A percentile compares a stretch with the other conserved stretches of the same genome.
phyloP scores from a whole-genome alignment of 2,797 vertebrate species.

The Phoeniculus purpureus region DNA sequence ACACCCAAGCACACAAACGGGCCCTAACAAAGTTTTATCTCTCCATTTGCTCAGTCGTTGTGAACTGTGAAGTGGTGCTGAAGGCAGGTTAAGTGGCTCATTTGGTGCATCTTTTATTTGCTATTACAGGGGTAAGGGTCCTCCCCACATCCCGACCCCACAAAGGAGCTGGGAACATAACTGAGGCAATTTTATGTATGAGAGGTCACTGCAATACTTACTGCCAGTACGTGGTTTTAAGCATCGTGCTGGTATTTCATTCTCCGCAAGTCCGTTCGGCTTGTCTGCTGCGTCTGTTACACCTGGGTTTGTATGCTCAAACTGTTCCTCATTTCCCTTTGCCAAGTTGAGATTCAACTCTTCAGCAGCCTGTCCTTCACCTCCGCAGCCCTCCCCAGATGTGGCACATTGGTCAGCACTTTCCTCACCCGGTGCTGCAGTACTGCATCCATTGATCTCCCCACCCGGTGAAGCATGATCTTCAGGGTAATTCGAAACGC shows the following conservation, averaged over 20 bases:
- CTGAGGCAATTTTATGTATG: neutral
- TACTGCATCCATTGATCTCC: conserved; percentile 33
- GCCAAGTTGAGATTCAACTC: conserved; percentile 17
- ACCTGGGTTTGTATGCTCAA: neutral
- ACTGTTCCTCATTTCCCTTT: conserved; percentile 1
- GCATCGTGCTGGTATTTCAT: neutral
- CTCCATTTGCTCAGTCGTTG: neutral
- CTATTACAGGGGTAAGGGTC: neutral
- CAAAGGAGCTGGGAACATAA: neutral
- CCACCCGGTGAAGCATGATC: conserved; percentile 42
- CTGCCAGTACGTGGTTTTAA: conserved; percentile 52
- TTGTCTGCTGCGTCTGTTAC: conserved; percentile 27
- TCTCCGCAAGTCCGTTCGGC: conserved; percentile 22
- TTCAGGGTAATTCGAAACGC: conserved; percentile 6
- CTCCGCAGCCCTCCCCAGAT: conserved; percentile 9
- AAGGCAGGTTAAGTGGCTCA: conserved; percentile 8
- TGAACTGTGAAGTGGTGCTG: neutral
- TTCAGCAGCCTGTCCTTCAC: conserved; percentile 39
- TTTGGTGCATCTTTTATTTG: neutral
- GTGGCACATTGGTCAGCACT: conserved; percentile 16
- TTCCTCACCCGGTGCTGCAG: neutral
- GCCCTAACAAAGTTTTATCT: neutral
- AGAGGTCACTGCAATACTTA: conserved; percentile 65
- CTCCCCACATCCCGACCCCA: neutral
- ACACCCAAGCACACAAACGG: neutral